A percentile compares a stretch with the other conserved stretches of the same genome.
phyloP scores from a whole-genome alignment of 2,113 vertebrate species.

The Gulo gulo region DNA sequence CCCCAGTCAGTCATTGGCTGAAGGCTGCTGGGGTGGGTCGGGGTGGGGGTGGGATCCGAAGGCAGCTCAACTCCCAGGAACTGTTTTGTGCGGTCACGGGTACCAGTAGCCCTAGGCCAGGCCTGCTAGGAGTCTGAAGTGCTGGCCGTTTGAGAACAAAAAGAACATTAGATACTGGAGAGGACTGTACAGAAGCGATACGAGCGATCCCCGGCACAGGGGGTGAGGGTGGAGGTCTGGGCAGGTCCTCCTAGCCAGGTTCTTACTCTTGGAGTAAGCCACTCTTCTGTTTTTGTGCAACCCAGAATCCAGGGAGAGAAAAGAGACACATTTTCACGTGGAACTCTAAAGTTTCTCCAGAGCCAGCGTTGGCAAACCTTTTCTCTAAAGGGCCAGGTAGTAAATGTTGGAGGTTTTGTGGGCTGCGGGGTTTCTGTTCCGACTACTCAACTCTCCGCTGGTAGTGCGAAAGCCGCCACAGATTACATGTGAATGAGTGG shows the following conservation, averaged over 20 bases:
- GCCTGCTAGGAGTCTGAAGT: not conserved
- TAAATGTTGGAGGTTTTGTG: slow-evolving; percentile 14
- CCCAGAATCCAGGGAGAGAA: not conserved
- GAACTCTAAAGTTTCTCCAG: not conserved
- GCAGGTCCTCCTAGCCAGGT: not conserved
- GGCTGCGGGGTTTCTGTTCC: not conserved
- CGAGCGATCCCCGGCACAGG: not conserved
- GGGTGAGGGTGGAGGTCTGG: not conserved
- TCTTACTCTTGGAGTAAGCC: not conserved
- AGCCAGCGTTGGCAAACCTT: not conserved
- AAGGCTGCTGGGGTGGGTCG: not conserved
- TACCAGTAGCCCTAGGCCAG: not conserved
- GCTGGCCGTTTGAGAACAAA: not conserved
- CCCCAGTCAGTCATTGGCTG: not conserved
- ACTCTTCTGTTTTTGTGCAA: not conserved
- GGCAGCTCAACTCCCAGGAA: not conserved
- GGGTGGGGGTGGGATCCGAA: not conserved
- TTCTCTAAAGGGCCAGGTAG: not conserved
- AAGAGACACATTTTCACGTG: not conserved
- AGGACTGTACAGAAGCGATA: not conserved
- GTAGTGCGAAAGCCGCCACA: not conserved
- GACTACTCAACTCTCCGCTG: not conserved
- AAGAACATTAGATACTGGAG: not conserved
- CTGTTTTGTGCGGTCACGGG: not conserved
- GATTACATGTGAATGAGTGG: not conserved